Conservation (phyloP, 2,888 invertebrate genomes). For the Phyllotreta striolata region DNA sequence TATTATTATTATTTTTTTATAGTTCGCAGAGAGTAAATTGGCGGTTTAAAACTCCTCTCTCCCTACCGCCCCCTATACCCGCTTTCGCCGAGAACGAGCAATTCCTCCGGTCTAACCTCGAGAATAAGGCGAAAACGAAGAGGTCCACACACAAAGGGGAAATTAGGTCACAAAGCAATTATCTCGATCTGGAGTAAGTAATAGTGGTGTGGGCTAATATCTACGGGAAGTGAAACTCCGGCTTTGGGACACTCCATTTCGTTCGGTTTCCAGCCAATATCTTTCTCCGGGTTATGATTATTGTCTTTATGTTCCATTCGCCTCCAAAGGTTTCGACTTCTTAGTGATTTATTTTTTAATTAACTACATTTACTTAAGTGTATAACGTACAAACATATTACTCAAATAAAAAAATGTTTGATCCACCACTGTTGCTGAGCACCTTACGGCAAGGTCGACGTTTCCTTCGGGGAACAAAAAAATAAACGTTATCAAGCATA, state of each 20-base stretch:
- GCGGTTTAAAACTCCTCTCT: no score
- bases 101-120: no score
- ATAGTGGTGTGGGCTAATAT: conserved; percentile 22
- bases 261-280: conserved; percentile 24
- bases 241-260: conserved; percentile 20
- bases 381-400: no score
- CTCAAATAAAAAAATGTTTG: conserved; percentile 1
- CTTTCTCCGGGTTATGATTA: conserved; percentile 27
- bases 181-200: conserved; percentile 28
- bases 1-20: conserved; percentile 19
- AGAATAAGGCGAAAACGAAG: no score
- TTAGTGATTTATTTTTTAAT: no score
- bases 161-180: conserved; percentile 32
- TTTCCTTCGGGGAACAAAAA: conserved; percentile 41
- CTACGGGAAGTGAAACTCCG: conserved; percentile 12
- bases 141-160: conserved; percentile 13
- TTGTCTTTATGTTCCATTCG: conserved; percentile 8
- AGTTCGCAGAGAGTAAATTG: no score
- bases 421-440: conserved; percentile 36
- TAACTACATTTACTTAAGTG: no score
- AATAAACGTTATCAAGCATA: conserved; percentile 52
- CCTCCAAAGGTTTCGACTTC: no score
- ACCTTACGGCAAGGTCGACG: conserved; percentile 37
- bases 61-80: no score
- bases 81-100: no score